These are phyloP conservation scores for Rutilus rutilus DNA, from an alignment of 2,113 vertebrate species.

Conservation along the genomic window DNA sequence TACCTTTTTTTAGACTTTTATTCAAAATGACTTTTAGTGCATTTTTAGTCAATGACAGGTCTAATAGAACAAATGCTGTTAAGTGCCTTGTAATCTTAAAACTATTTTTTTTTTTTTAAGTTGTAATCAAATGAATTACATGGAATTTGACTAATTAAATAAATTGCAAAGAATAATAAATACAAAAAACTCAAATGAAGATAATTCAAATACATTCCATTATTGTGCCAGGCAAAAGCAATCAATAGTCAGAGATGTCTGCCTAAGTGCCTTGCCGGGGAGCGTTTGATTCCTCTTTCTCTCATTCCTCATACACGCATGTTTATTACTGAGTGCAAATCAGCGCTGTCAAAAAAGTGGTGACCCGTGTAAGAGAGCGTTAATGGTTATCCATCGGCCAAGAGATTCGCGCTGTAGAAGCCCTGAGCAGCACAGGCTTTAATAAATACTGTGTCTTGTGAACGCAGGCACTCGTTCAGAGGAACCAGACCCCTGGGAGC, in stretches of 20 bases:
- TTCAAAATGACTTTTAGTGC: background rate
- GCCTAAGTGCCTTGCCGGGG: background rate
- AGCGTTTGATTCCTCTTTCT: background rate
- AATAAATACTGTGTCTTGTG: background rate
- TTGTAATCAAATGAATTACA: background rate
- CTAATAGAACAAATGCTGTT: background rate
- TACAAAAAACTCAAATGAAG: background rate
- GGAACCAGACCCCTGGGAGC: conserved; percentile 4
- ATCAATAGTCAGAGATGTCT: background rate
- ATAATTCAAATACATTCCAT: background rate
- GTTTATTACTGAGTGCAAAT: conserved; percentile 9
- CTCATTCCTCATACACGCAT: background rate
- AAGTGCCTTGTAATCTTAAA: background rate
- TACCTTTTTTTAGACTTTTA: background rate
- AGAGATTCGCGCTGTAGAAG: background rate
- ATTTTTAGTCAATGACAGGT: background rate
- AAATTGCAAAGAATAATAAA: background rate
- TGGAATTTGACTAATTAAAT: background rate
- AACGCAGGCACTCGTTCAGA: background rate
- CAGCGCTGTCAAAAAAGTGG: background rate
- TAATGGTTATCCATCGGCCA: background rate
- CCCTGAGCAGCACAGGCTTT: background rate
- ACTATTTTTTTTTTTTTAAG: background rate
- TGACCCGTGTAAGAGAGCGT: background rate
- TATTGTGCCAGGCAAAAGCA: background rate